Base-by-base conservation (phyloP, 2,888 invertebrate genomes). In the Boloria selene region DNA sequence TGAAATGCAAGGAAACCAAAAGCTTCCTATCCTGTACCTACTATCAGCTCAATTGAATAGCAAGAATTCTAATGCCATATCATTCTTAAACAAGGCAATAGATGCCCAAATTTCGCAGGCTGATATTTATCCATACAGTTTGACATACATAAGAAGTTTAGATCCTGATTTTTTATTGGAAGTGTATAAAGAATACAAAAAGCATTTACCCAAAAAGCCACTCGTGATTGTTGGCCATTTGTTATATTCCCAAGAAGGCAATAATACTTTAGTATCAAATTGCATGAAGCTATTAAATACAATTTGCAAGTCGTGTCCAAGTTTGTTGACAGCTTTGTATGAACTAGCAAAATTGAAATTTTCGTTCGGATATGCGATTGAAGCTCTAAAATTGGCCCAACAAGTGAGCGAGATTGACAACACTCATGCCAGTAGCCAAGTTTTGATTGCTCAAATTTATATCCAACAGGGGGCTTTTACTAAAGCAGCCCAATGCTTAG, bases 141-240 rank as follows among this genome's bases (percentile, higher is more conserved):
- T 95, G 26, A 92, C 93, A 6, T 98, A 97, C 83, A 93, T 97
- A 52, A 93, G 93, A 69, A 86, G 93, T 58, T 90, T 99, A 56
- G 96, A 99, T 87, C 97, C 98, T 0, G 97, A 97, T 85, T 96
- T 98, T 79, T 90, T 98, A 64, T 82, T 98, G 14, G 95, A 96
- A 74, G 93, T 98, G 14, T 95, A 95, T 59, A 94, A 94, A 67
- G 96, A 97, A 77, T 95, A 96, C 78, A 93, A 97, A 67, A 93
- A 94, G 64, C 96, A 96, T 78, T 93, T 96, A 76, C 96, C 97
- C 0, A 93, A 94, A 55, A 94, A 93, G 72, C 91, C 94, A 18
- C 89, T 88, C 72, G 82, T 93, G 1, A 87, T 93, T 58, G 79
- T 92, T 22, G 89, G 90, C 1, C 88, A 93, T 26, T 76, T 92